Percentiles rank a stretch among this genome's conserved stretches.
phyloP scores from a whole-genome alignment of 2,113 vertebrate species.

The Petroica traversi region DNA sequence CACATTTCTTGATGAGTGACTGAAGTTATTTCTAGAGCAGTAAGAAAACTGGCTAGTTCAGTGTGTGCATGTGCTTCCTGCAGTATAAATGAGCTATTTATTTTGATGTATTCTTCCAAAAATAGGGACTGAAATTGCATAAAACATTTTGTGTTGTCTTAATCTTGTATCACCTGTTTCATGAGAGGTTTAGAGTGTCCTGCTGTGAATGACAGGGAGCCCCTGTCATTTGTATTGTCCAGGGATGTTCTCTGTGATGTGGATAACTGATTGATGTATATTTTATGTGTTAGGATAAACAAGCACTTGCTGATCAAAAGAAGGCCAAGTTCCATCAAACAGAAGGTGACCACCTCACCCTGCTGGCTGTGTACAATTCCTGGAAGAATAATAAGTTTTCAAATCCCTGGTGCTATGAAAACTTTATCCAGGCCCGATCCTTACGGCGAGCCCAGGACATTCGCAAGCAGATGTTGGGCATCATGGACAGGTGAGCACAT shows the following conservation, averaged over 20 bases:
- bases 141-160: not conserved
- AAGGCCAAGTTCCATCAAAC: slow-evolving; percentile 99
- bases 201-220: not conserved
- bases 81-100: not conserved
- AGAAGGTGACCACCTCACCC: slow-evolving; percentile 94
- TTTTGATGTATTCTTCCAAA: not conserved
- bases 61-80: not conserved
- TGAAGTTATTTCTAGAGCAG: not conserved
- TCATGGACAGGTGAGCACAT: slow-evolving; percentile 90
- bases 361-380: slow-evolving; percentile 98
- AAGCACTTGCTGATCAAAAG: slow-evolving; percentile 97
- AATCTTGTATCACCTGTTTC: not conserved
- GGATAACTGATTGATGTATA: rapidly evolving
- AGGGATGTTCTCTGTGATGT: rapidly evolving
- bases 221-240: rapidly evolving
- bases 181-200: not conserved
- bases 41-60: not conserved
- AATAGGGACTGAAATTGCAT: not conserved
- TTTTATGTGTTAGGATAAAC: slow-evolving; percentile 85
- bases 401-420: slow-evolving; percentile 98
- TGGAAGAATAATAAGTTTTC: slow-evolving; percentile 99
- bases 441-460: slow-evolving; percentile 94
- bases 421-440: slow-evolving; percentile 97
- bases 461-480: slow-evolving; percentile 98
- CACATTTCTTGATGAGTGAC: not conserved